Conservation (phyloP, 2,113 vertebrate genomes). For the Anarhynchus alexandrinus region DNA sequence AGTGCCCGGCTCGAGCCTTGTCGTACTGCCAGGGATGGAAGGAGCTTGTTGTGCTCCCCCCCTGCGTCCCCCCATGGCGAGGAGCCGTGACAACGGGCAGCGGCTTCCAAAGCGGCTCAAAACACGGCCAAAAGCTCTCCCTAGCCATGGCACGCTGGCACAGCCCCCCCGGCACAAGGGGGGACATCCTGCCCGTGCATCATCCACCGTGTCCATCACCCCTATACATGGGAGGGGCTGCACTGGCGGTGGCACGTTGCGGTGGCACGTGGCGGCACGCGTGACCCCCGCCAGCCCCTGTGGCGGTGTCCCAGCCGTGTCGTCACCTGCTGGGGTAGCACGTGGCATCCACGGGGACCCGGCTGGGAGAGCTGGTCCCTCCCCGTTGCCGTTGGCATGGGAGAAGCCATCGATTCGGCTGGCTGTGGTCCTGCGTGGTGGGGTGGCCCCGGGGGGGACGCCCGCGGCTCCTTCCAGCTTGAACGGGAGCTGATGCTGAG, state of each 20-base stretch:
- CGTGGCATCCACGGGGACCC: background rate
- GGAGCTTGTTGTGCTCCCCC: background rate
- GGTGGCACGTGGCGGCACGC: background rate
- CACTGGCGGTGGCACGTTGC: fast-evolving
- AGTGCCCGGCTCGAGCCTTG: background rate
- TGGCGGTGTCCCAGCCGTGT: fast-evolving
- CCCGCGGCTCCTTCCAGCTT: fast-evolving
- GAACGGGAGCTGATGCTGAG: fast-evolving
- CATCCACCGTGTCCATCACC: fast-evolving
- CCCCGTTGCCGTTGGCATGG: fast-evolving
- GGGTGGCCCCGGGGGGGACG: background rate
- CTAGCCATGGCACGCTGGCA: background rate
- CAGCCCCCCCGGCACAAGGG: background rate
- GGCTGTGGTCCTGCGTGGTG: fast-evolving
- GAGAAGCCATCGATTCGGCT: background rate
- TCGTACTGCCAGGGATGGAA: background rate
- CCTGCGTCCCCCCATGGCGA: fast-evolving
- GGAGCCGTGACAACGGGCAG: background rate
- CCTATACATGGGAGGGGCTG: background rate
- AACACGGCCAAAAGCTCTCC: fast-evolving
- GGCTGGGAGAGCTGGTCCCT: background rate
- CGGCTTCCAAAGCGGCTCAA: background rate
- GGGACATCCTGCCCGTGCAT: fast-evolving
- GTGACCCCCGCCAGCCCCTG: background rate
- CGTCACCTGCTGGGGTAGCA: background rate